Evolutionary conservation across 2,888 invertebrate genomes (phyloP), one percentile per base, ranked within the genome.

Genomic region (Hirtodrosophila alboralis): DNA sequence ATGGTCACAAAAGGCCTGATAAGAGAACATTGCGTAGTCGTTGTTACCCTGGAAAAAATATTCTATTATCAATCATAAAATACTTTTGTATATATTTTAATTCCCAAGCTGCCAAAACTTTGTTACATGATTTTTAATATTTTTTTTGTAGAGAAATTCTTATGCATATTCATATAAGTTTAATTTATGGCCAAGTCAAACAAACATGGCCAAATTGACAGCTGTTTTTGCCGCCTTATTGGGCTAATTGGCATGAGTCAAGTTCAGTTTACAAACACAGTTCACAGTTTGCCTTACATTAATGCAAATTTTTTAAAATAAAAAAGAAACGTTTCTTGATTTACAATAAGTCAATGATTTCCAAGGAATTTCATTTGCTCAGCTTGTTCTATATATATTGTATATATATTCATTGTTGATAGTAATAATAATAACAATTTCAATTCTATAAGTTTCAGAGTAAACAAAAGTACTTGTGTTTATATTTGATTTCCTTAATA

Each of bases 221-320:
- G 62, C 69, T 56, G 53, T 58, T 40, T 36, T 30, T 36, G 47
- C 45, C 37, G 54, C 54, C 69, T 47, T 68, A 56, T 68, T 68
- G 33, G 61, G 69, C 69, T 69, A 69, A 69, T 69, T 73, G 69
- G 69, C 54, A 68, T 69, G 69, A 69, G 56, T 68, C 69, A 74
- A 69, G 74, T 54, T 54, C 45, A 48, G 36, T 51, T 41, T 23
- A 26, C 40, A 45, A 13, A 27, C 9, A 23, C 40, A 56, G 48
- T 62, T 62, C 36, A 51, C 61, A 52, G 47, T 69, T n/a, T 68
- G 60, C 61, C 73, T 47, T 61, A 33, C 14, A 13, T 48, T 37
- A 47, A 60, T 69, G 73, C 61, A 72, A 68, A 68, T 68, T 26
- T 33, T 5, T n/a, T n/a, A 33, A 36, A 37, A n/a, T n/a, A 16